A percentile compares a stretch with the other conserved stretches of the same genome.
phyloP scores from a whole-genome alignment of 2,888 invertebrate species.

The Halocaridina rubra region DNA sequence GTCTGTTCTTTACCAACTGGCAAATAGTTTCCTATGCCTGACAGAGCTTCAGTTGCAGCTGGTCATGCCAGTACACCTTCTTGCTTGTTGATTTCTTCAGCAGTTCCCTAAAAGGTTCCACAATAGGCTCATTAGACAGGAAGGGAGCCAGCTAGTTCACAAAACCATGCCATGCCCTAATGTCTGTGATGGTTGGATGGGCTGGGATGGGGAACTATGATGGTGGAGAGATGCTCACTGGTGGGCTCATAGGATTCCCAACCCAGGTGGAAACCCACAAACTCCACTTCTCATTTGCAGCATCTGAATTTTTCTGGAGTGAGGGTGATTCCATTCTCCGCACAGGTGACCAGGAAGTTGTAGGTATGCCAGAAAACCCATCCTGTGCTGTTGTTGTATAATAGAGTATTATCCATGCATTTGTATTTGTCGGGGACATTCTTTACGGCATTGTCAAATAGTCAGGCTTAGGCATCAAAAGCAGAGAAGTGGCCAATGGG shows the following conservation, averaged over 20 bases:
- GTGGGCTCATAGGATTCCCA: background rate
- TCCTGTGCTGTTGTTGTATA: background rate
- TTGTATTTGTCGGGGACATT: background rate
- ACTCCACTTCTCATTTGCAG: background rate
- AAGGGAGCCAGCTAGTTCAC: background rate
- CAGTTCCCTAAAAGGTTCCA: background rate
- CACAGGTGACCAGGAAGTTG: background rate
- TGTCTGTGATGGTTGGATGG: too few relatives aligned
- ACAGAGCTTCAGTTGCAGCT: background rate
- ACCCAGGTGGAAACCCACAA: background rate
- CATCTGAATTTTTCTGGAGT: background rate
- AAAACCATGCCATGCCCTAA: background rate
- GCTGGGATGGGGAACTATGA: too few relatives aligned
- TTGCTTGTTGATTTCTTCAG: too few relatives aligned
- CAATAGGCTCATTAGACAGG: background rate
- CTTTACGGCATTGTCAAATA: background rate
- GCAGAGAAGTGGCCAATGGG: too few relatives aligned
- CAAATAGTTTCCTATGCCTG: background rate
- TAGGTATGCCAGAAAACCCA: background rate
- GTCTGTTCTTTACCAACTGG: background rate
- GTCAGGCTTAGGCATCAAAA: too few relatives aligned
- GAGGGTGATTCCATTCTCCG: background rate
- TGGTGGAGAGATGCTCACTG: too few relatives aligned
- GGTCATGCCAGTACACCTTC: background rate
- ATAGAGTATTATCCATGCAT: too few relatives aligned